Evolutionary conservation across 2,113 vertebrate genomes (phyloP), one percentile per base, ranked within the genome.

Genomic region (Andinoacara biseriatus): DNA sequence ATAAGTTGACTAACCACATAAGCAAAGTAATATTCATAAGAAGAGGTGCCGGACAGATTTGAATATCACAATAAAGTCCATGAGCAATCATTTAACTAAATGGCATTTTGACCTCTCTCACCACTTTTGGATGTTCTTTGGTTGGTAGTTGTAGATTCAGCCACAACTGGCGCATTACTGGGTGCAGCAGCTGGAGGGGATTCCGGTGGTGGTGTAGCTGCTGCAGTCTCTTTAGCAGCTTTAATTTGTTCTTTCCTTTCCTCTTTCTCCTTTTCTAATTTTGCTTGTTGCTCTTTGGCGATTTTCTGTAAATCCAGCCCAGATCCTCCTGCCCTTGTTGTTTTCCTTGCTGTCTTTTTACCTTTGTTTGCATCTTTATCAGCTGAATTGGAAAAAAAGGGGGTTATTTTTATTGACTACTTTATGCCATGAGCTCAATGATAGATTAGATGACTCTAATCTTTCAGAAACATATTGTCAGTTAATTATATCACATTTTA

Each of bases 261-360:
- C 40, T 89, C 87, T 86, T 77, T 92, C 14, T 87, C 59, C 57
- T 89, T 92, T 26, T 86, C 81, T 40, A 95, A 61, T 76, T 94
- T 95, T 5, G 1, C 56, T 52, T 94, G 90, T 83, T 95, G 93
- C 61, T 95, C 93, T 82, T 91, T 49, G 43, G 91, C 93, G 46
- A 95, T 61, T 76, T 93, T 94, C 75, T 86, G 79, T 59, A 96
- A 83, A 65, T 95, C 91, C 24, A 81, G 8, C 0, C 88, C 93
- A 24, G 93, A 89, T 24, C 92, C 94, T 20, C 93, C 91, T 2
- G 93, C 94, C 65, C 86, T 89, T 26, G 93, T 94, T 26, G 92
- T 93, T 85, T 95, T 96, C 62, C 93, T 83, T 5, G 74, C 80
- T 11, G 93, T 58, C 72, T 94, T 95, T 87, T 95, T 95, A 18